Evolutionary conservation across 2,797 vertebrate genomes (phyloP), one percentile per base, ranked within the genome.

Genomic region (Rhincodon typus): DNA sequence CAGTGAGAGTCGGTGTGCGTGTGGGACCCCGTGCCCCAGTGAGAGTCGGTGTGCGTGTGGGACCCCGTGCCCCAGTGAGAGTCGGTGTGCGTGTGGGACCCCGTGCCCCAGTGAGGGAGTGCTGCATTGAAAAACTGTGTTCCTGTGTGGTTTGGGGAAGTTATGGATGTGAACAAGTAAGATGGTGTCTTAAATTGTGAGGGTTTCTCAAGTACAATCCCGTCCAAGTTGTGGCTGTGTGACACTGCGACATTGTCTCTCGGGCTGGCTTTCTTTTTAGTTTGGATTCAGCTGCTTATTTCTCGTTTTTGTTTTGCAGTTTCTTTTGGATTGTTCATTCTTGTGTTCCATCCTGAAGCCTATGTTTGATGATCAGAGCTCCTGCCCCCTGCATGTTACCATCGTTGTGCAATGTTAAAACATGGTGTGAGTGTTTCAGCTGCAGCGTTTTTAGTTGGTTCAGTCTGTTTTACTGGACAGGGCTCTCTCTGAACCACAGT

Each of bases 261-360:
- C 46, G 46, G 46, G 46, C 46, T 46, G 46, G 46, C 62, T 66
- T 66, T 66, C 15, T 69, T 17, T 69, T 19, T 27, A 27, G 23
- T 27, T 72, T 72, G 70, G 34, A 87, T 50, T 87, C 50, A 46
- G 84, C 84, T 50, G 84, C 46, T 50, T 87, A 8, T 87, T 87
- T 87, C 84, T 87, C 21, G 46, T 17, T 87, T 87, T 87, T 87
- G 46, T 87, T 87, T 87, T 87, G 12, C 84, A 87, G 84, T 87
- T 87, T 87, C 19, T 87, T 46, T 87, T 87, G 46, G 84, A 87
- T 50, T 87, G 21, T 38, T 87, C 84, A 87, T 87, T 42, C 19
- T 87, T 57, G 27, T 88, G 19, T 15, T 88, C 25, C 70, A 72
- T 72, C 86, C 50, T 57, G 86, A 88, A 88, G 86, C 50, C 46